Evolutionary conservation across 2,797 vertebrate genomes (phyloP), one percentile per base, ranked within the genome.

Genomic region (Selene dorsalis): DNA sequence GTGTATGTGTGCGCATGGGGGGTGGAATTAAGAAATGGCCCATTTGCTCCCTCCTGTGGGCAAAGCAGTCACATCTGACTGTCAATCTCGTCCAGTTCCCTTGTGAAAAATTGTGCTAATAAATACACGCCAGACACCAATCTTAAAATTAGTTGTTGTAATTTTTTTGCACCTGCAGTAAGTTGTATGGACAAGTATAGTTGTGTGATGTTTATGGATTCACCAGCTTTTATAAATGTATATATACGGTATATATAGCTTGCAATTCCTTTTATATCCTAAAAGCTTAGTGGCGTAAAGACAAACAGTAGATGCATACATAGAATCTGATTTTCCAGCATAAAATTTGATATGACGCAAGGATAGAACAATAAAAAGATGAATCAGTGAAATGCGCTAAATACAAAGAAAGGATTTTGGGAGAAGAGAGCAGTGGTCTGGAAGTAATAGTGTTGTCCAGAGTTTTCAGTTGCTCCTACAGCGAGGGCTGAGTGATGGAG

Each of bases 41-140:
- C 88, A 88, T 86, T 82, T 87, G 88, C 92, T 89, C 93, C 92
- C 91, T 93, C 93, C 87, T 84, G 92, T 94, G 91, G 92, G 77
- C 80, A 81, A 76, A 81, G 39, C 59, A 83, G 56, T 68, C 64
- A 38, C 50, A 58, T 75, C 9, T 83, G 70, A 72, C 4, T 55
- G 65, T 59, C 30, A 64, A 39, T 63, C 26, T 48, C 39, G 4
- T 53, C 20, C 10, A 39, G n/a, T 52, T 57, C 28, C 38, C 47
- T 11, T 20, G 4, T 20, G 14, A 10, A 35, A 18, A 39, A 48
- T 17, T 39, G 10, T 32, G 4, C 38, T 28, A 35, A 8, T 43
- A 26, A 63, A 4, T 24, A 20, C 20, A 3, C 30, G 3, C 20
- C 32, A 5, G 26, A 24, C 18, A 6, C 9, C 22, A 22, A 24